Conservation (phyloP, 1,140 invertebrate species). For the Triops longicaudatus region DNA sequence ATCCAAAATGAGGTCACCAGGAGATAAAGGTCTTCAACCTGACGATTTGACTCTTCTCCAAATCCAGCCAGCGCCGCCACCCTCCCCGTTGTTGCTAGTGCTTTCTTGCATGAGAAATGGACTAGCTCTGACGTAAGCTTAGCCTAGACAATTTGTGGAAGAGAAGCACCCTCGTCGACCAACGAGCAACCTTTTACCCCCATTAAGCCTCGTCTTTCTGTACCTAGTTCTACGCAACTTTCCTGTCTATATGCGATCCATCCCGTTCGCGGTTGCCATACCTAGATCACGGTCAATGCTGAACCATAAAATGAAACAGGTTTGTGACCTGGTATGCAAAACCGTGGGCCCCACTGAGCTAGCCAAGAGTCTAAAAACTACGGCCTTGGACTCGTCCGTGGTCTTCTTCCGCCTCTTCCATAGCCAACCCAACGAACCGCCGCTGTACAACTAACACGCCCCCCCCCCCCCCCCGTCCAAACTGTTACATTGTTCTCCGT, state of each 20-base stretch:
- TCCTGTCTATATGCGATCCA: not conserved
- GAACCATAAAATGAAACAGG: not conserved
- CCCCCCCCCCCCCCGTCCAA: not conserved
- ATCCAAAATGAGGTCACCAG: conserved; percentile 8
- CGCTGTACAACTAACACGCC: not conserved
- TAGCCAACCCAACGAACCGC: not conserved
- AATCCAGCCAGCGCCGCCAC: not conserved
- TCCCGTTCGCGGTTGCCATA: not conserved
- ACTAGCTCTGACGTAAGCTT: not conserved
- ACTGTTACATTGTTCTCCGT: not conserved
- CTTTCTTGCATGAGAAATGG: not conserved
- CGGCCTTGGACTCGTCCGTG: not conserved
- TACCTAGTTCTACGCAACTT: not conserved
- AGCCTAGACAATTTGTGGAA: not conserved
- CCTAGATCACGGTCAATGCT: not conserved
- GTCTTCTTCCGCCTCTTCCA: not conserved
- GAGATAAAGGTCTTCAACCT: conserved; percentile 15
- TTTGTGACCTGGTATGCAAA: conserved; percentile 12
- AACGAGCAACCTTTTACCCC: not conserved
- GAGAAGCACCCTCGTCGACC: not conserved
- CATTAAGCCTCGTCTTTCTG: not conserved
- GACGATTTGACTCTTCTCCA: not conserved
- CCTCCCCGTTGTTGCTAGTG: not conserved
- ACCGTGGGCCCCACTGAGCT: not conserved
- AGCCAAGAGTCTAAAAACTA: not conserved